Percentiles rank a stretch among this genome's conserved stretches.
Conservation (phyloP, 2,797 vertebrate species). For the Onychomys arenicola region DNA sequence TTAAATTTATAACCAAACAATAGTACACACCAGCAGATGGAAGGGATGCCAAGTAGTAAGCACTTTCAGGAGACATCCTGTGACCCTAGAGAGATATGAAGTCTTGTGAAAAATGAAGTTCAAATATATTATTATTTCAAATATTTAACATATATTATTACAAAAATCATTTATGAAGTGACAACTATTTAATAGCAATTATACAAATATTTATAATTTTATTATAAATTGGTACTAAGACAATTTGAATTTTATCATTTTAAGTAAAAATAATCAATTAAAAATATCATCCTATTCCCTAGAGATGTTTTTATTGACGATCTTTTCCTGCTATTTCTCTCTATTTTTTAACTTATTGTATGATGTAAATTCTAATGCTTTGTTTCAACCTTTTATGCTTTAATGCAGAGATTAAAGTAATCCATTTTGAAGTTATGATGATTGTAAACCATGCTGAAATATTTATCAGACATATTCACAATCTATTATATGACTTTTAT, state of each 20-base stretch:
- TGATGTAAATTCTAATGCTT: conserved; percentile 61
- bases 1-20: neutral
- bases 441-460: conserved; percentile 72
- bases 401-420: conserved; percentile 67
- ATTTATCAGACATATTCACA: conserved; percentile 76
- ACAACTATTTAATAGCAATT: conserved; percentile 23
- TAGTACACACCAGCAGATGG: neutral
- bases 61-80: neutral
- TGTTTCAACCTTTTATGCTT: conserved; percentile 57
- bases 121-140: conserved; percentile 29
- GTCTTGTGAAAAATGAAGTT: conserved; percentile 27
- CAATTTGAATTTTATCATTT: conserved; percentile 32
- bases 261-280: conserved; percentile 56
- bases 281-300: neutral
- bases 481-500: conserved; percentile 67
- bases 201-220: conserved; percentile 14
- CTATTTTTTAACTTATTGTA: conserved; percentile 62
- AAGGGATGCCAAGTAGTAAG: conserved; percentile 14
- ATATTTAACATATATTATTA: neutral
- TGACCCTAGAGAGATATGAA: neutral
- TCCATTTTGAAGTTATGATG: conserved; percentile 74
- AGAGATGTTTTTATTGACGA: conserved; percentile 47
- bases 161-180: neutral
- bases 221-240: conserved; percentile 22
- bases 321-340: conserved; percentile 52